Percentiles rank a stretch among this genome's conserved stretches.
phyloP scores from a whole-genome alignment of 2,888 invertebrate genomes.

The Diarsia mendica region DNA sequence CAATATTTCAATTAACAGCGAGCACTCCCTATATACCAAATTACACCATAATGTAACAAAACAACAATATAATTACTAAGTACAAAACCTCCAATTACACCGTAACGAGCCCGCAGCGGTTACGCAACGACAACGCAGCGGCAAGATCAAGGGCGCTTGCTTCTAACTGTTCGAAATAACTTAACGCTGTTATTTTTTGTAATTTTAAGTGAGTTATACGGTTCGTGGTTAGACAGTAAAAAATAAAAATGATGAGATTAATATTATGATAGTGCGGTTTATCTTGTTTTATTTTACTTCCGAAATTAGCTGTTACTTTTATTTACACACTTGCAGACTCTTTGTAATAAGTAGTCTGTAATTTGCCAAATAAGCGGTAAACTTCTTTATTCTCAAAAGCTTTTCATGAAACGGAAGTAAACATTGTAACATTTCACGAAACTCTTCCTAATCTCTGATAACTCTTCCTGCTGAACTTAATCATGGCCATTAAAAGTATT shows the following conservation, averaged over 20 bases:
- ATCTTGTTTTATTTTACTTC: constrained; percentile 42
- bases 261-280: neutral
- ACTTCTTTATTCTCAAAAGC: no score
- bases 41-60: constrained; percentile 16
- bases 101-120: constrained; percentile 45
- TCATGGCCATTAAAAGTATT: neutral
- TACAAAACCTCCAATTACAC: constrained; percentile 34
- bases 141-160: constrained; percentile 78
- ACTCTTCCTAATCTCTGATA: neutral
- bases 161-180: constrained; percentile 57
- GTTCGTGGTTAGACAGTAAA: constrained; percentile 21
- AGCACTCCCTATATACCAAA: constrained; percentile 11
- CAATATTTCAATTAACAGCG: constrained; percentile 19
- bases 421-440: neutral
- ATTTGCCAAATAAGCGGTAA: neutral
- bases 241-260: constrained; percentile 16
- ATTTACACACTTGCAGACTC: neutral
- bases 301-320: constrained; percentile 14
- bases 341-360: neutral
- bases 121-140: constrained; percentile 32
- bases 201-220: constrained; percentile 51
- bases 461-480: neutral
- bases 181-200: constrained; percentile 46
- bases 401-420: neutral
- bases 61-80: constrained; percentile 17